phyloP scores from a whole-genome alignment of 1,140 invertebrate species.

The Archegozetes longisetosus region DNA sequence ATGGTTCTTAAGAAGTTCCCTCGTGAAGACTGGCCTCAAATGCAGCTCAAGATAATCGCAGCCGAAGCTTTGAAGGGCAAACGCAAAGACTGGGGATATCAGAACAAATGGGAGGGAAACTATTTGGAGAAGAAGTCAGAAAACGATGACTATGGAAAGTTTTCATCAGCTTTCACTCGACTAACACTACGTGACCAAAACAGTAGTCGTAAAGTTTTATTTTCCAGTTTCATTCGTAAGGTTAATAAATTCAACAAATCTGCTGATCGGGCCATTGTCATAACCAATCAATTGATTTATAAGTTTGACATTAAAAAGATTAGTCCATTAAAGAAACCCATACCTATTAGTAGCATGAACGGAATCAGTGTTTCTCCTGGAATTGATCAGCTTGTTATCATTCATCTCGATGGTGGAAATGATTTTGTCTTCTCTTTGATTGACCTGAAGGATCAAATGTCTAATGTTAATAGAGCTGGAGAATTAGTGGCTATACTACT shows the following conservation, averaged over 20 bases:
- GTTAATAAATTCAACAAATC: constrained; percentile 64
- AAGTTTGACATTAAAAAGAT: constrained; percentile 72
- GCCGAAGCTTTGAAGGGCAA: constrained; percentile 55
- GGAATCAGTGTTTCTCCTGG: constrained; percentile 62
- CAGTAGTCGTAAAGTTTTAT: constrained; percentile 44
- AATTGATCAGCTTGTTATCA: constrained; percentile 68
- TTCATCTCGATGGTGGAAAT: constrained; percentile 72
- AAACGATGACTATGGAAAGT: constrained; percentile 53
- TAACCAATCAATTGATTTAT: constrained; percentile 73
- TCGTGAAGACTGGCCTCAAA: constrained; percentile 63
- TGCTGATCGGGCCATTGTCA: constrained; percentile 65
- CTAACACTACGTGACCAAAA: constrained; percentile 44
- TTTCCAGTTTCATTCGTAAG: constrained; percentile 35
- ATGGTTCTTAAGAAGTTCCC: constrained; percentile 69
- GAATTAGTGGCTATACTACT: constrained; percentile 68
- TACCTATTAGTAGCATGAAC: constrained; percentile 61
- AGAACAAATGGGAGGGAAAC: constrained; percentile 75
- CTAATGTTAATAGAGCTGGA: constrained; percentile 42
- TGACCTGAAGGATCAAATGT: constrained; percentile 22
- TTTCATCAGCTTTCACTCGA: constrained; percentile 47
- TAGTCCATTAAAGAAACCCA: constrained; percentile 58
- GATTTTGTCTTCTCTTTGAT: constrained; percentile 70
- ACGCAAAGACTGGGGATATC: constrained; percentile 61
- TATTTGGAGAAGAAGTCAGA: constrained; percentile 61
- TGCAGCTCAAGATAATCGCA: constrained; percentile 61